Conservation (phyloP, 2,888 invertebrate genomes). For the Tinea pellionella region DNA sequence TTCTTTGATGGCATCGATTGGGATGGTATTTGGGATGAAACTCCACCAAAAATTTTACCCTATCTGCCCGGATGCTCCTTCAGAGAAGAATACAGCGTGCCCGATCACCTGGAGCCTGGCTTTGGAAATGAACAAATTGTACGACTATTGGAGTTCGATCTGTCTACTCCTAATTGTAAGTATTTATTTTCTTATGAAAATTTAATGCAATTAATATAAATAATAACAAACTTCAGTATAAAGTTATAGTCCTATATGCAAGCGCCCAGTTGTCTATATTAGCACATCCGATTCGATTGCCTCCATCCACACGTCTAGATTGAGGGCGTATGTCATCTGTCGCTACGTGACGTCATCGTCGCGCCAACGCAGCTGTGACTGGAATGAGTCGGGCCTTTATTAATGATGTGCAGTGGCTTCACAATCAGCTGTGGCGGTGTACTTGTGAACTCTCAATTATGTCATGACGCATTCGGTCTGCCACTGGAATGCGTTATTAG, state of each 20-base stretch:
- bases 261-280: not conserved
- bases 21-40: slow-evolving; percentile 79
- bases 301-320: no score
- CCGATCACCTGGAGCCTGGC: slow-evolving; percentile 87
- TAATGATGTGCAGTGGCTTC: slow-evolving; percentile 1
- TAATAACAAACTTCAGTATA: no score
- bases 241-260: no score
- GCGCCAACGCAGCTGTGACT: not conserved
- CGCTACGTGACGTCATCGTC: not conserved
- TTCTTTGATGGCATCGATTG: slow-evolving; percentile 90
- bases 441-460: not conserved
- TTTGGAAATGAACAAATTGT: slow-evolving; percentile 85
- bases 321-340: not conserved
- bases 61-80: slow-evolving; percentile 79
- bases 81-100: slow-evolving; percentile 78
- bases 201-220: no score
- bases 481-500: not conserved
- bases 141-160: slow-evolving; percentile 78
- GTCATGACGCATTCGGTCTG: slow-evolving; percentile 7
- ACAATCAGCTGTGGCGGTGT: slow-evolving; percentile 12
- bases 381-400: not conserved
- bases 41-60: slow-evolving; percentile 85
- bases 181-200: slow-evolving; percentile 15
- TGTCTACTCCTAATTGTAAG: slow-evolving; percentile 63
- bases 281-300: not conserved